A percentile compares a stretch with the other conserved stretches of the same genome.
phyloP scores from a whole-genome alignment of 2,113 vertebrate genomes.

The Pitta sordida region DNA sequence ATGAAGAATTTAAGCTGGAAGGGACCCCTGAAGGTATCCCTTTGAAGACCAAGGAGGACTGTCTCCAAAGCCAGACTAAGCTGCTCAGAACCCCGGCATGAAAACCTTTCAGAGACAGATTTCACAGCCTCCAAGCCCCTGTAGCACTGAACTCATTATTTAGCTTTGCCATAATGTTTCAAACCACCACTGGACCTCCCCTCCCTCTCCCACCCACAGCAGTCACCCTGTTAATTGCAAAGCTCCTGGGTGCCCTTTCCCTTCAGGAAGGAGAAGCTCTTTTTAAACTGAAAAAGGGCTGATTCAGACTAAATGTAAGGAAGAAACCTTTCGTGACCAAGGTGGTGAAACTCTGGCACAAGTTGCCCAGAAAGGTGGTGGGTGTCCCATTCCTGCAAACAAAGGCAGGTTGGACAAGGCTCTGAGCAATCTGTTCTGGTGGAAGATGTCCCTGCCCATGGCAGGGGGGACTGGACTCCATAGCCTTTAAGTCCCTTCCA shows the following conservation, averaged over 20 bases:
- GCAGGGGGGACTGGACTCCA: background rate
- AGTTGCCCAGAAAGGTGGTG: background rate
- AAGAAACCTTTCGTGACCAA: background rate
- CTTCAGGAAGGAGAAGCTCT: background rate
- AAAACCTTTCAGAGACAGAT: background rate
- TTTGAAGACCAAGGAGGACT: background rate
- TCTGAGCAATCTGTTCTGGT: background rate
- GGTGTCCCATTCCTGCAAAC: background rate
- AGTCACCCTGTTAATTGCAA: background rate
- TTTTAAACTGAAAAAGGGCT: background rate
- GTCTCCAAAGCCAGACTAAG: background rate
- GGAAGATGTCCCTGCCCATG: background rate
- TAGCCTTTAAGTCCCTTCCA: background rate
- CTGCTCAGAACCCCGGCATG: background rate
- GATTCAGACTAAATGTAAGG: background rate
- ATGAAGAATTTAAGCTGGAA: background rate
- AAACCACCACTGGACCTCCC: background rate
- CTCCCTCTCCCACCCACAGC: background rate
- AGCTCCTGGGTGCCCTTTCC: background rate
- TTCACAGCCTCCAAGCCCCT: background rate
- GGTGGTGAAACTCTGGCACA: background rate
- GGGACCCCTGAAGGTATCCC: background rate
- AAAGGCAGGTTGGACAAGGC: rapidly evolving
- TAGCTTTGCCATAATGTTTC: background rate
- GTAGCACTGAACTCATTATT: background rate